These are phyloP conservation scores for Toxotes lorentzi DNA, from an alignment of 2,797 vertebrate genomes.

Conservation along the genomic window DNA sequence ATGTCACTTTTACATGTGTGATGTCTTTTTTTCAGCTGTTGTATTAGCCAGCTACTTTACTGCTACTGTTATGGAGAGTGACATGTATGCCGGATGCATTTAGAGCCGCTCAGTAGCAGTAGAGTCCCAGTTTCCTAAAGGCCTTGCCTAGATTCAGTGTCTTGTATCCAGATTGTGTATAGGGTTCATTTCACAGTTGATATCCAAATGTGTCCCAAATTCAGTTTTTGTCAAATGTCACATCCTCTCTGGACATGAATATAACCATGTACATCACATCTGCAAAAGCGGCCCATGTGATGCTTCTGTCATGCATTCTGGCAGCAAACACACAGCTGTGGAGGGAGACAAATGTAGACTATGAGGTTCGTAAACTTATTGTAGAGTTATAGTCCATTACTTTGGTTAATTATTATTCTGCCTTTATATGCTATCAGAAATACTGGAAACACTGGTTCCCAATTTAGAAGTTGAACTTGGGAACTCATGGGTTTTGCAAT, in stretches of 20 bases:
- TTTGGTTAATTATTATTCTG: background rate
- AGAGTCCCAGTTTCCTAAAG: background rate
- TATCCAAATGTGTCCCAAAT: background rate
- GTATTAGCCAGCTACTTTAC: background rate
- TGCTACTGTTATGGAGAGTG: background rate
- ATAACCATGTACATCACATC: conserved; percentile 2
- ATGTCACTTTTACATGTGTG: too few relatives aligned
- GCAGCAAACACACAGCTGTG: conserved; percentile 13
- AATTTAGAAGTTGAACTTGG: background rate
- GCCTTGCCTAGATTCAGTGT: background rate
- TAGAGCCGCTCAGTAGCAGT: background rate
- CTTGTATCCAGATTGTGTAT: background rate
- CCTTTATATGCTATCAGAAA: background rate
- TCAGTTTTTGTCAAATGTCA: conserved; percentile 1
- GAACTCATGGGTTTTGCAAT: background rate
- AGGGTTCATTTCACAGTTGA: conserved; percentile 4
- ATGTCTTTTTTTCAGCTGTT: background rate
- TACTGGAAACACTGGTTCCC: background rate
- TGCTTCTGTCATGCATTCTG: background rate
- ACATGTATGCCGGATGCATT: background rate
- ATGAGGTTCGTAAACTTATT: background rate
- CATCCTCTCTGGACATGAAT: background rate
- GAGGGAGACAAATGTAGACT: background rate
- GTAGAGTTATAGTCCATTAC: background rate
- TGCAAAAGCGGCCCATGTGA: background rate